Evolutionary conservation across 2,113 vertebrate genomes (phyloP).

Genomic region (Triplophysa rosa): DNA sequence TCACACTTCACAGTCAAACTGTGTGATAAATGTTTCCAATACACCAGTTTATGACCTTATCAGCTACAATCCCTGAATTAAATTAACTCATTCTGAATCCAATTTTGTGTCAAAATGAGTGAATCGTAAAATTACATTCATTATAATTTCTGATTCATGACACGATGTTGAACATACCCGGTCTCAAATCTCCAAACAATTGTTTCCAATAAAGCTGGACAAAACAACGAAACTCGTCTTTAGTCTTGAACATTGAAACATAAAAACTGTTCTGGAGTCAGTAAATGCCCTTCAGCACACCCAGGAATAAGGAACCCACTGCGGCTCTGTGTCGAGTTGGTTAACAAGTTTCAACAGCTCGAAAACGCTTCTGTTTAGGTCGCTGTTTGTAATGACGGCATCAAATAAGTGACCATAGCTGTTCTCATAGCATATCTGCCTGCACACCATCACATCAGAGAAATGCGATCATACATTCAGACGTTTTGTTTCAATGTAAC

Average conservation of each 20-base stretch:
- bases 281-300: constrained; percentile 69
- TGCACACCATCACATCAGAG: constrained; percentile 58
- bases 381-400: constrained; percentile 85
- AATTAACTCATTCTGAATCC: not conserved
- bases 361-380: constrained; percentile 86
- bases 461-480: not conserved
- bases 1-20: no score
- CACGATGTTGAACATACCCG: no score
- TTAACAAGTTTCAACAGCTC: constrained; percentile 88
- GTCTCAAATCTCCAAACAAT: no score
- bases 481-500: no score
- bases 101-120: no score
- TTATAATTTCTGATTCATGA: no score
- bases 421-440: constrained; percentile 93
- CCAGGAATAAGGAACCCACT: constrained; percentile 97
- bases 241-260: not conserved
- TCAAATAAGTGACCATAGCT: constrained; percentile 92
- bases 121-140: no score
- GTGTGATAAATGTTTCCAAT: no score
- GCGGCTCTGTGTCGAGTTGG: constrained; percentile 95
- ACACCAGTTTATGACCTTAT: no score
- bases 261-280: not conserved
- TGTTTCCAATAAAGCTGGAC: no score
- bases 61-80: no score
- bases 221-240: not conserved